Conservation (phyloP, 2,888 invertebrate species). For the Argyra leucocephala region DNA sequence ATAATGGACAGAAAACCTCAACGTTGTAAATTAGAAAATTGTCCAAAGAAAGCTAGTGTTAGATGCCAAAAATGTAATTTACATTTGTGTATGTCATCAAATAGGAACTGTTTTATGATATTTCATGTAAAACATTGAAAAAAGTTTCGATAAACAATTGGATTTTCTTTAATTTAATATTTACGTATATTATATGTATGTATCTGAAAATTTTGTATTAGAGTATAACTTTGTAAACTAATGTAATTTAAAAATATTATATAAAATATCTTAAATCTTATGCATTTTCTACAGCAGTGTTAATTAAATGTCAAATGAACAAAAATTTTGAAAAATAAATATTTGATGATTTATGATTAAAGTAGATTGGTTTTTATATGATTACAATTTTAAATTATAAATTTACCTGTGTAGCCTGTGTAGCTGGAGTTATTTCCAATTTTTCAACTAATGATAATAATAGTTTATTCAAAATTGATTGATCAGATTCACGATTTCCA, state of each 20-base stretch:
- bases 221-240: too few species aligned
- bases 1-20: constrained; percentile 10
- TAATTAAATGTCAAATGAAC: too few species aligned
- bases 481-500: constrained; percentile 71
- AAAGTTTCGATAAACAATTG: too few species aligned
- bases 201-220: too few species aligned
- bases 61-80: constrained; percentile 10
- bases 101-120: constrained; percentile 5
- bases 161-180: too few species aligned
- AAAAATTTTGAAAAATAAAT: neutral
- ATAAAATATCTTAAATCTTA: too few species aligned
- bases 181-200: too few species aligned
- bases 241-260: too few species aligned
- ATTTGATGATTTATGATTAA: neutral
- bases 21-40: constrained; percentile 10
- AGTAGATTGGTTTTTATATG: neutral
- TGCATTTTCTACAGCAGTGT: too few species aligned
- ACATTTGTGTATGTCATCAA: constrained; percentile 12
- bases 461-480: constrained; percentile 64
- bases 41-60: constrained; percentile 2
- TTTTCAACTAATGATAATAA: constrained; percentile 63
- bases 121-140: neutral
- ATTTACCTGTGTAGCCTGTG: constrained; percentile 38
- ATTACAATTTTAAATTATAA: neutral
- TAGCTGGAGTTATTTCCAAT: constrained; percentile 55